Conservation (phyloP, 2,113 vertebrate species). For the Thamnophis sirtalis region DNA sequence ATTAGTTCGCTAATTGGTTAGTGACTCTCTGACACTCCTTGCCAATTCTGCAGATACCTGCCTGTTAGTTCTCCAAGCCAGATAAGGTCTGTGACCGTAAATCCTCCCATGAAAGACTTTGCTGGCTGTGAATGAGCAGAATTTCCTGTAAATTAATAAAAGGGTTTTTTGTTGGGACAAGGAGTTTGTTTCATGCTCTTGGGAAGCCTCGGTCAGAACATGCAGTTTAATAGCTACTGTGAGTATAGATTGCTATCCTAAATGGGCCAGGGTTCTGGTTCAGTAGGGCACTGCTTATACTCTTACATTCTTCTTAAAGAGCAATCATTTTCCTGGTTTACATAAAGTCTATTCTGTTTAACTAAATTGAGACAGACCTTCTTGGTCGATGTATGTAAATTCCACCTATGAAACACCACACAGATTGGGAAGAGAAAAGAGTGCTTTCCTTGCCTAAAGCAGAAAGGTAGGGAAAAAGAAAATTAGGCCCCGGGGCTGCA, state of each 20-base stretch:
- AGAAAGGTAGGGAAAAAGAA: constrained; percentile 8
- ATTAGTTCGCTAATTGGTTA: too few species aligned
- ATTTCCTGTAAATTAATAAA: too few species aligned
- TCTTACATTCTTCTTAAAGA: not conserved
- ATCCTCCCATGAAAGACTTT: too few species aligned
- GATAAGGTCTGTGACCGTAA: too few species aligned
- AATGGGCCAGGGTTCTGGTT: not conserved
- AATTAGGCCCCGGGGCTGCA: not conserved
- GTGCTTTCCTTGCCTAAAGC: not conserved
- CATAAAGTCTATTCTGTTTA: not conserved
- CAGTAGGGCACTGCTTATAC: not conserved
- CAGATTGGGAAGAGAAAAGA: not conserved
- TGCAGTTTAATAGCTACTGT: not conserved
- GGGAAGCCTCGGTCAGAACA: too few species aligned
- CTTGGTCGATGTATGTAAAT: not conserved
- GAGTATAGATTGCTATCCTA: not conserved
- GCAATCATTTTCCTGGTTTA: not conserved
- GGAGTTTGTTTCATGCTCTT: too few species aligned
- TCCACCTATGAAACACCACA: not conserved
- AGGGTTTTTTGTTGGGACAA: too few species aligned
- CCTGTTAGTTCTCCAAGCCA: too few species aligned
- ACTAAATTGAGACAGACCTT: not conserved
- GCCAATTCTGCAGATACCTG: too few species aligned
- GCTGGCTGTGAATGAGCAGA: too few species aligned
- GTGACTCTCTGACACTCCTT: too few species aligned